Percentiles rank a stretch among this genome's conserved stretches.
Evolutionary conservation across 2,888 invertebrate genomes (phyloP).

Genomic region (Tipula confusa): DNA sequence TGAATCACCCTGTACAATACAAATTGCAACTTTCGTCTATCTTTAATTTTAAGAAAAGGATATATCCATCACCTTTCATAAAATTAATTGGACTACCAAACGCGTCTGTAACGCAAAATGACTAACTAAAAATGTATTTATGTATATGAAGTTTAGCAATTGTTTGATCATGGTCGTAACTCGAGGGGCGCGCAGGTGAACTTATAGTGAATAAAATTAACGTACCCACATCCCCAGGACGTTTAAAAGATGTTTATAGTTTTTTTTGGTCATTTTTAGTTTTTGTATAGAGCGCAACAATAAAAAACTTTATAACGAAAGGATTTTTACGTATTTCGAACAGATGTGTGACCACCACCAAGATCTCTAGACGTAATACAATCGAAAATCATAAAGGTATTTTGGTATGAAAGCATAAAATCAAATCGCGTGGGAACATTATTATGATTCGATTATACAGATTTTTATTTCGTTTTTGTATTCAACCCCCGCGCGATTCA

Average conservation of each 20-base stretch:
- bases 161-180: not conserved
- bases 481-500: not conserved
- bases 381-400: not conserved
- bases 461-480: not conserved
- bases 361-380: not conserved
- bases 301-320: not conserved
- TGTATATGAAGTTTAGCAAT: not conserved
- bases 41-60: not conserved
- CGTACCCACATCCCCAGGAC: no score
- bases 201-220: not conserved
- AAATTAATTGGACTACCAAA: not conserved
- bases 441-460: not conserved
- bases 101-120: not conserved
- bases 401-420: not conserved
- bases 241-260: no score
- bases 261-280: not conserved
- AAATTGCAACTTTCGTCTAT: not conserved
- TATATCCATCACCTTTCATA: not conserved
- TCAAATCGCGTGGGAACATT: conserved; percentile 20
- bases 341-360: not conserved
- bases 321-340: not conserved
- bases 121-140: not conserved
- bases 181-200: not conserved
- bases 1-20: not conserved
- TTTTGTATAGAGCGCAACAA: no score